Evolutionary conservation across 2,888 invertebrate genomes (phyloP), one percentile per base, ranked within the genome.

Genomic region (Leptura quadrifasciata): DNA sequence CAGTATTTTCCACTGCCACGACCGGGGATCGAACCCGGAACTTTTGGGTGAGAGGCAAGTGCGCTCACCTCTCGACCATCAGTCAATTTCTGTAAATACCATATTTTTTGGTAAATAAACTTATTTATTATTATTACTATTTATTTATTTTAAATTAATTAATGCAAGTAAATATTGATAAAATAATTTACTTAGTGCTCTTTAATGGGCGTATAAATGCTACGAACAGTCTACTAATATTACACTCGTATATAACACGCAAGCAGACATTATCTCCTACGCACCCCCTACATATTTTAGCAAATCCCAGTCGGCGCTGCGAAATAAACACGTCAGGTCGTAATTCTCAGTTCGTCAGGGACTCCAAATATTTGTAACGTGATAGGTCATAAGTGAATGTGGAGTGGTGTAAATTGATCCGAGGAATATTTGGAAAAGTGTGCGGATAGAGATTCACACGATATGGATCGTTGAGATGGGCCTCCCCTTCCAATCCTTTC

Each of bases 331-430:
- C 20, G 63, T 64, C 39, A 18, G 39, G 21, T n/a, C 39, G 63
- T 47, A 47, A 70, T 63, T 71, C 75, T 58, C 72, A 72, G 75
- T 70, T 70, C 74, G 58, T 63, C 68, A 52, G 47, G 58, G 74
- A 76, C 72, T 70, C 75, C 74, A 73, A 78, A 79, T 67, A 76
- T 76, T 76, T 27, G 80, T 76, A 81, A 81, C 75, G 67, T 67
- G 81, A 81, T 81, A 79, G 75, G 80, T 69, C 77, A 76, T 82
- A 83, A 84, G 84, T 84, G 84, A 84, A 82, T 84, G 80, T 82
- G 80, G 80, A 83, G 83, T 83, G 83, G 81, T 80, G 83, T 84
- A 84, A 82, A 82, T 80, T 78, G 83, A 84, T 82, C 81, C 77
- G 54, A 61, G 68, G 55, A 72, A 70, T 69, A 76, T 75, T 77